phyloP scores from a whole-genome alignment of 1,140 invertebrate genomes.

The Megathymus violae region DNA sequence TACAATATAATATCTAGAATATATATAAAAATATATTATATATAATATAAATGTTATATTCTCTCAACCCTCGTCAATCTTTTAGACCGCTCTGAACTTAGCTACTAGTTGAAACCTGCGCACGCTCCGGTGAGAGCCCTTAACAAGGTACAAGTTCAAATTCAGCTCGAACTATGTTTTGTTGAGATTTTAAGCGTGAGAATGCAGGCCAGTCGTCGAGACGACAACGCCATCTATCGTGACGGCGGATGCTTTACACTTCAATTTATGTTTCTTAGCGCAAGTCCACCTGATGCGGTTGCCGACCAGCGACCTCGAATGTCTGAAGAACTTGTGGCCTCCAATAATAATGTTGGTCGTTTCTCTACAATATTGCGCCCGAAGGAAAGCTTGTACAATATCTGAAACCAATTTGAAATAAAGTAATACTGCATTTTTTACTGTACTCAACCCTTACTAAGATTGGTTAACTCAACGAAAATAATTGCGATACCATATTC shows the following conservation, averaged over 20 bases:
- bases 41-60: slow-evolving; percentile 9
- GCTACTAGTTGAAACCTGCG: too few relatives aligned
- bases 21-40: slow-evolving; percentile 33
- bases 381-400: slow-evolving; percentile 58
- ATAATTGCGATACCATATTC: too few relatives aligned
- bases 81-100: not conserved
- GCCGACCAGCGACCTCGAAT: slow-evolving; percentile 67
- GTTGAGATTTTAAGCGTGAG: slow-evolving; percentile 49
- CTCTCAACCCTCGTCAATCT: not conserved
- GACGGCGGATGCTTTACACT: slow-evolving; percentile 70
- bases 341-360: slow-evolving; percentile 69
- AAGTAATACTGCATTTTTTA: not conserved
- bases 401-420: slow-evolving; percentile 60
- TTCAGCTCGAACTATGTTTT: too few relatives aligned
- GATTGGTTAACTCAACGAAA: too few relatives aligned
- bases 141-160: too few relatives aligned
- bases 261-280: slow-evolving; percentile 72
- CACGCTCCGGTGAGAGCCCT: too few relatives aligned
- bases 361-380: slow-evolving; percentile 60
- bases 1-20: slow-evolving; percentile 17
- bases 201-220: slow-evolving; percentile 63
- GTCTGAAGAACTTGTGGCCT: slow-evolving; percentile 73
- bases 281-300: slow-evolving; percentile 74
- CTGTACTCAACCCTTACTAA: too few relatives aligned
- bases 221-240: slow-evolving; percentile 67